phyloP scores from a whole-genome alignment of 2,797 vertebrate species.

The Cichlasoma orientale region DNA sequence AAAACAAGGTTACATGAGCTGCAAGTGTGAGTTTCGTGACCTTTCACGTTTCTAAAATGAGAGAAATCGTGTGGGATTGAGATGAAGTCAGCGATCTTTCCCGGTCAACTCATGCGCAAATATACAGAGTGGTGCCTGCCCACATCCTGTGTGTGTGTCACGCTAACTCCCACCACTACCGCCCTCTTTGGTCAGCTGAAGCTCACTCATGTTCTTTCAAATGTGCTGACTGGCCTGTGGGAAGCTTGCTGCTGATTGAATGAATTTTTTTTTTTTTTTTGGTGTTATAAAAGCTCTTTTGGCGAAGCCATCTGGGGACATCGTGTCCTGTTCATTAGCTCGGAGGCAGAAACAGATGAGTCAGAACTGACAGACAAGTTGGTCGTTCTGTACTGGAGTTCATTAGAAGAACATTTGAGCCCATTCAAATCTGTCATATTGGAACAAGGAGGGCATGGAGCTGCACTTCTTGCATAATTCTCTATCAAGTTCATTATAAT shows the following conservation, averaged over 20 bases:
- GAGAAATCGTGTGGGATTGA: background rate
- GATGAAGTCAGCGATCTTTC: slow-evolving; percentile 46
- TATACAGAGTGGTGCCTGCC: slow-evolving; percentile 26
- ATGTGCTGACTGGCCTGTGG: slow-evolving; percentile 60
- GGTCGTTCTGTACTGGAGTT: slow-evolving; percentile 12
- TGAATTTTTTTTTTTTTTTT: slow-evolving; percentile 4
- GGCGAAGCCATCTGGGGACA: slow-evolving; percentile 42
- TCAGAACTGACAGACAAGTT: slow-evolving; percentile 15
- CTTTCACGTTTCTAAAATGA: slow-evolving; percentile 5
- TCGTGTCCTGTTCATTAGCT: slow-evolving; percentile 35
- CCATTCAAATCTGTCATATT: slow-evolving; percentile 23
- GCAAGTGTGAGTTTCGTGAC: slow-evolving; percentile 3
- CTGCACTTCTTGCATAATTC: slow-evolving; percentile 22
- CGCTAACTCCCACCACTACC: slow-evolving; percentile 6
- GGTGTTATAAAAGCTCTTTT: slow-evolving; percentile 42
- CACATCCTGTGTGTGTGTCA: slow-evolving; percentile 69
- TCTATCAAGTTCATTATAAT: background rate
- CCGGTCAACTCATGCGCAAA: slow-evolving; percentile 24
- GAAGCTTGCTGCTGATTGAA: slow-evolving; percentile 45
- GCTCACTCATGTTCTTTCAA: slow-evolving; percentile 29
- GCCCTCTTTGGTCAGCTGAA: slow-evolving; percentile 48
- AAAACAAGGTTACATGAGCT: slow-evolving; percentile 43
- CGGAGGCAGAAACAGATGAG: slow-evolving; percentile 34
- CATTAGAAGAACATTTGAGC: slow-evolving; percentile 32
- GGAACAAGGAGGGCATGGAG: background rate